Evolutionary conservation across 2,113 vertebrate species (phyloP), one percentile per base, ranked within the genome.

Genomic region (Nerophis ophidion): DNA sequence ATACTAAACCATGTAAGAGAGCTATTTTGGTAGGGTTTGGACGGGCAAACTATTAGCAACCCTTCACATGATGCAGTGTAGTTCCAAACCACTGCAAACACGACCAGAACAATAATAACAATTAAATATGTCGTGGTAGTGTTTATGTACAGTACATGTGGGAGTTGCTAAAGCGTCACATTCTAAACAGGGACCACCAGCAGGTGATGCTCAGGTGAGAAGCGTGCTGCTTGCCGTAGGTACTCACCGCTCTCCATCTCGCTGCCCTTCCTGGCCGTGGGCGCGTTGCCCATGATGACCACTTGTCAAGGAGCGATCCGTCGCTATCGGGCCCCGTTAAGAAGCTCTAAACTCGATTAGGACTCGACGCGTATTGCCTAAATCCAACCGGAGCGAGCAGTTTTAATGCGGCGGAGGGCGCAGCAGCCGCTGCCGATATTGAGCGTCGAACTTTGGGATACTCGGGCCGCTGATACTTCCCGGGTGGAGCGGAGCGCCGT

Each of bases 201-300:
- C 74, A 64, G 68, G 65, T 68, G 51, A 47, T 49, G 63, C 50
- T 60, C 62, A 9, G 65, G 50, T 61, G 42, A 53, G 45, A 55
- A 69, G 76, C 55, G 59, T 12, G 19, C 36, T 13, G 54, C 38
- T 19, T 56, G 54, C 54, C 42, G n/a, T 13, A 90, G 91, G n/a
- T 13, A 90, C 92, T 84, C 81, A 93, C 92, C 94, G 75, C 93
- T 94, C 81, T 96, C 93, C 87, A 93, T 91, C 84, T 96, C 94
- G 84, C 89, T 92, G 81, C 92, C 92, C 81, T 93, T 93, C 88
- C 90, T 93, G 82, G 93, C 92, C 80, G 93, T 93, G 88, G 93
- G 92, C 86, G 92, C 91, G 91, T 95, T 95, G 89, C 93, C 93
- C 93, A 95, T 93, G 89, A 87, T 90, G 90, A 88, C 85, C 75